phyloP scores from a whole-genome alignment of 2,113 vertebrate species.

The Bubo bubo region DNA sequence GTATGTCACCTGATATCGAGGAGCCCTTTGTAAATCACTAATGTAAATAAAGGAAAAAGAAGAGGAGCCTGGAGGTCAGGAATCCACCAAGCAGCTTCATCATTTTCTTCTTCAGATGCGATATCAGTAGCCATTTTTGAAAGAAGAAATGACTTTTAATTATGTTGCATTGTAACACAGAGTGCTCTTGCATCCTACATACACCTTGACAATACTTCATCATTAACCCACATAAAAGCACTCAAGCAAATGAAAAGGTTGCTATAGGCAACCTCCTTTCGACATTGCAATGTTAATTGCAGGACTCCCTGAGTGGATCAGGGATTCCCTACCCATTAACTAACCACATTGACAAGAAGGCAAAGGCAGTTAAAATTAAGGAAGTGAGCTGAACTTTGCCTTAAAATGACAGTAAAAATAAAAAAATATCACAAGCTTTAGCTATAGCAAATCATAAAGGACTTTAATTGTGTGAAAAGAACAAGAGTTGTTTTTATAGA shows the following conservation, averaged over 20 bases:
- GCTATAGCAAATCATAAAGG: not conserved
- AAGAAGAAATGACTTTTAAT: not conserved
- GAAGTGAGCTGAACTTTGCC: not conserved
- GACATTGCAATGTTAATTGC: not conserved
- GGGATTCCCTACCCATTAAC: slow-evolving; percentile 44
- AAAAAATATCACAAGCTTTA: not conserved
- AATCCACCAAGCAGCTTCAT: not conserved
- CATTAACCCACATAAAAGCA: not conserved
- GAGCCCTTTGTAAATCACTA: not conserved
- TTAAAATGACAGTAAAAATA: not conserved
- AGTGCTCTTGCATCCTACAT: not conserved
- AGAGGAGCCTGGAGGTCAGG: not conserved
- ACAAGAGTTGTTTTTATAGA: not conserved
- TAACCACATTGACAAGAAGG: not conserved
- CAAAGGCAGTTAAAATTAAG: not conserved
- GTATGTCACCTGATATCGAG: fast-evolving
- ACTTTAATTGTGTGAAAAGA: not conserved
- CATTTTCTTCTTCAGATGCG: not conserved
- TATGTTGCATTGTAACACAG: not conserved
- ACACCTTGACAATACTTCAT: not conserved
- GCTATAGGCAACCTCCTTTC: slow-evolving; percentile 1
- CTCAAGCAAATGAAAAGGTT: slow-evolving; percentile 26
- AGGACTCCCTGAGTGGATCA: not conserved
- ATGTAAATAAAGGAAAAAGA: not conserved
- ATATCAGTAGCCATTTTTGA: not conserved